A percentile compares a stretch with the other conserved stretches of the same genome.
phyloP scores from a whole-genome alignment of 2,888 invertebrate species.

The Pristionchus arcanus region DNA sequence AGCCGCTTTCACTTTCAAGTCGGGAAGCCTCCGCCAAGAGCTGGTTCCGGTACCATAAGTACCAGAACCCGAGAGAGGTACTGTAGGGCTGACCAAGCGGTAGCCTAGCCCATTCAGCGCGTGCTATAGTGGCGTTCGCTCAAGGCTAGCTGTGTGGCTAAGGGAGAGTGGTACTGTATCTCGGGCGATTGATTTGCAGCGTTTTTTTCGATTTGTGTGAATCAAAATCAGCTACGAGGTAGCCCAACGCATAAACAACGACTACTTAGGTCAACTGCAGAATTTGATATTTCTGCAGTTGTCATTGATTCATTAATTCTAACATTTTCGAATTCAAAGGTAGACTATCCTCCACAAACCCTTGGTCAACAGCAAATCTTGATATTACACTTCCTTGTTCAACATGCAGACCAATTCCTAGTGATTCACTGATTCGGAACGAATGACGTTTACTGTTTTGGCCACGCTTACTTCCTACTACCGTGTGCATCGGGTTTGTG shows the following conservation, averaged over 20 bases:
- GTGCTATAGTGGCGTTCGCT: background rate
- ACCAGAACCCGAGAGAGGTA: background rate
- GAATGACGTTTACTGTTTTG: too few relatives aligned
- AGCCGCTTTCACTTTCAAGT: slow-evolving; percentile 10
- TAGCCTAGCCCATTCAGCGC: background rate
- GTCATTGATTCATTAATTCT: too few relatives aligned
- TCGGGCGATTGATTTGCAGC: background rate
- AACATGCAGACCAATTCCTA: too few relatives aligned
- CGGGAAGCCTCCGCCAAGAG: background rate
- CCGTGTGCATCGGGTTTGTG: slow-evolving; percentile 35
- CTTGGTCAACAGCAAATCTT: background rate
- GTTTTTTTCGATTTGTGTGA: too few relatives aligned
- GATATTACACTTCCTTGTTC: background rate
- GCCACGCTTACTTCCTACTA: slow-evolving; percentile 8
- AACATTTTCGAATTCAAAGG: too few relatives aligned
- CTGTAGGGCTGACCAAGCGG: background rate
- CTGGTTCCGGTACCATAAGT: background rate
- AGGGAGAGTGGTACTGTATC: background rate
- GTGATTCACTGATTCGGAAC: too few relatives aligned
- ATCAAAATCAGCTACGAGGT: too few relatives aligned
- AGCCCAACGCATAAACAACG: too few relatives aligned
- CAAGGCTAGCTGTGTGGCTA: background rate
- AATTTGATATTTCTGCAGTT: too few relatives aligned
- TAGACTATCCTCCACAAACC: too few relatives aligned
- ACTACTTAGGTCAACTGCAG: too few relatives aligned